A percentile compares a stretch with the other conserved stretches of the same genome.
Conservation (phyloP, 2,888 invertebrate genomes). For the Epirrhoe tristata region DNA sequence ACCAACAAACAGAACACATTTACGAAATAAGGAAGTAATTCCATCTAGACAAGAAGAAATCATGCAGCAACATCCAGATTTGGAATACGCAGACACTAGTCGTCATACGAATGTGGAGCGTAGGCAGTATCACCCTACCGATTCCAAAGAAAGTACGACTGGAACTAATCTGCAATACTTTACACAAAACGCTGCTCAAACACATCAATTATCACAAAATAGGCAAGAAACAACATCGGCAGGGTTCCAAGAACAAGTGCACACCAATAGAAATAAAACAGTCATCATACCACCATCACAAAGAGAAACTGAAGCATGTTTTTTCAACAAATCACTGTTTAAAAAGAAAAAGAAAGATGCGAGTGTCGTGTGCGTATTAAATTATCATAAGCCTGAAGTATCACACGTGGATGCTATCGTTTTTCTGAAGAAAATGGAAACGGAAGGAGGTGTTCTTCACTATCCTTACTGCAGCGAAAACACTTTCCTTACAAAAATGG, state of each 20-base stretch:
- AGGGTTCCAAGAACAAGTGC: conserved; percentile 5
- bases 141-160: neutral
- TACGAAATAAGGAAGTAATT: neutral
- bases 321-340: conserved; percentile 10
- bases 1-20: neutral
- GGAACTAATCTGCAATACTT: neutral
- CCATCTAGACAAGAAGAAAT: conserved; percentile 1
- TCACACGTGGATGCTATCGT: conserved; percentile 23
- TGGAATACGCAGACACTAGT: conserved; percentile 4
- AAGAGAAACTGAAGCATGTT: neutral
- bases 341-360: conserved; percentile 17
- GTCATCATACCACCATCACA: conserved; percentile 4
- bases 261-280: conserved; percentile 1
- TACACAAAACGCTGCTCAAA: neutral
- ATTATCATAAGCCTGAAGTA: conserved; percentile 25
- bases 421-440: conserved; percentile 22
- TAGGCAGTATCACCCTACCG: neutral
- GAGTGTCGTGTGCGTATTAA: conserved; percentile 19
- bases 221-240: neutral
- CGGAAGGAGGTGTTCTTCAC: conserved; percentile 22
- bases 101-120: conserved; percentile 1
- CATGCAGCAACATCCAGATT: conserved; percentile 20
- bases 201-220: neutral
- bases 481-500: conserved; percentile 20
- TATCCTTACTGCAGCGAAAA: conserved; percentile 30